Base-by-base conservation (phyloP, 1,140 invertebrate genomes). In the Musca vetustissima region DNA sequence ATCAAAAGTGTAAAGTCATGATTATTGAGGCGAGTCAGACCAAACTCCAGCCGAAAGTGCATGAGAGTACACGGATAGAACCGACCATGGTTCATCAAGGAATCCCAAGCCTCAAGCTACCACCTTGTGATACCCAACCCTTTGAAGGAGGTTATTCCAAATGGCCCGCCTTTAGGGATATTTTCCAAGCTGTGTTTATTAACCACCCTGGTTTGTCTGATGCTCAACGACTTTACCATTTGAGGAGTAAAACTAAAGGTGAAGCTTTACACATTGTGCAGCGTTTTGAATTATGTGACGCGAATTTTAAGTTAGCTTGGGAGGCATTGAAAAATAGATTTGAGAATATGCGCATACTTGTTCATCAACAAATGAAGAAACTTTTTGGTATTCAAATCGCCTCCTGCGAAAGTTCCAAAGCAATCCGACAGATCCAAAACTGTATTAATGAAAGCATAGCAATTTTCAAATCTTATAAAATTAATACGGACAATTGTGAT, bases 271-370 rank as follows among this genome's bases (percentile, higher is more conserved):
- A 21, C 15, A 55, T 55, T 15, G 53, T 55, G 2, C 22, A 55
- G 15, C 9, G 22, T 24, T 55, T 22, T 14, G 21, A 14, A 13
- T 9, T 25, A 1, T 15, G 14, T 22, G 53, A 25, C 14, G 21
- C 22, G 15, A 55, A 55, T 55, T 55, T 55, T 3, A 25, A 25
- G 1, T 55, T 55, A 55, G 53, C 53, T 55, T 55, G 53, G 53
- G 53, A 55, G 14, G 53, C 53, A 4, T 15, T 55, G 4, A 22
- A 55, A 24, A 11, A 1, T 22, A 22, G 53, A 11, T 55, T 14
- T 24, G 24, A 55, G 4, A 55, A 55, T 24, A 22, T 8, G 1
- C 4, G 53, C 6, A 22, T 55, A 13, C 24, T 55, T 14, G 53
- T 55, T 11, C 14, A 25, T 11, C 19, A 55, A 55, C 53, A 55